Conservation (phyloP, 2,113 vertebrate species). For the Amazona guildingii region DNA sequence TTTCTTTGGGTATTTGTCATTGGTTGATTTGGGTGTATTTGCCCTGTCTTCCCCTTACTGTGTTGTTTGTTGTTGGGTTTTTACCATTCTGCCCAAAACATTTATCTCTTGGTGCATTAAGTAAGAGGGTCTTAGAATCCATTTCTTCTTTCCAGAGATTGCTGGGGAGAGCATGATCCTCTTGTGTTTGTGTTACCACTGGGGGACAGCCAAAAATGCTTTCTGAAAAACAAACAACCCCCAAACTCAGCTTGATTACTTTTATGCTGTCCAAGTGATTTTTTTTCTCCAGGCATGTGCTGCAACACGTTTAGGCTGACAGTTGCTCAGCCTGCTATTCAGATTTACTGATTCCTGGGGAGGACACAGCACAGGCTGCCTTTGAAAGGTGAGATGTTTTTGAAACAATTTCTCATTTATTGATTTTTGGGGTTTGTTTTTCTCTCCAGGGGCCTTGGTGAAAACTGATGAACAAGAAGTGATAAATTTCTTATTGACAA, state of each 20-base stretch:
- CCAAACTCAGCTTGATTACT: neutral
- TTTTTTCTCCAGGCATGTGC: neutral
- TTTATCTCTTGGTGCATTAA: neutral
- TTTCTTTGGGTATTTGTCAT: neutral
- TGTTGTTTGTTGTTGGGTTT: neutral
- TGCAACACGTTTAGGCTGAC: neutral
- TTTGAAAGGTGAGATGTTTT: neutral
- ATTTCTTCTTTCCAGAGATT: neutral
- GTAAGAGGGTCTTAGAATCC: neutral
- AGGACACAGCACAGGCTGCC: neutral
- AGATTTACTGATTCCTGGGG: neutral
- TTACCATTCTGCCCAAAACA: neutral
- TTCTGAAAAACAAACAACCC: neutral
- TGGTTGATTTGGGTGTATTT: neutral
- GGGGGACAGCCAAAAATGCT: neutral
- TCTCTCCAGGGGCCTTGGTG: slow-evolving; percentile 88
- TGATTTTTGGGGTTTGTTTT: neutral
- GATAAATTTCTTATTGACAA: slow-evolving; percentile 97
- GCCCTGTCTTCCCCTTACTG: neutral
- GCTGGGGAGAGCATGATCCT: neutral
- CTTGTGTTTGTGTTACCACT: neutral
- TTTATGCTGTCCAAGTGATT: neutral
- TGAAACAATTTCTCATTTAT: neutral
- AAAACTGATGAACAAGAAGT: slow-evolving; percentile 99
- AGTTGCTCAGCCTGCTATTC: neutral